Base-by-base conservation (phyloP, 2,113 vertebrate species). In the Oriolus oriolus region DNA sequence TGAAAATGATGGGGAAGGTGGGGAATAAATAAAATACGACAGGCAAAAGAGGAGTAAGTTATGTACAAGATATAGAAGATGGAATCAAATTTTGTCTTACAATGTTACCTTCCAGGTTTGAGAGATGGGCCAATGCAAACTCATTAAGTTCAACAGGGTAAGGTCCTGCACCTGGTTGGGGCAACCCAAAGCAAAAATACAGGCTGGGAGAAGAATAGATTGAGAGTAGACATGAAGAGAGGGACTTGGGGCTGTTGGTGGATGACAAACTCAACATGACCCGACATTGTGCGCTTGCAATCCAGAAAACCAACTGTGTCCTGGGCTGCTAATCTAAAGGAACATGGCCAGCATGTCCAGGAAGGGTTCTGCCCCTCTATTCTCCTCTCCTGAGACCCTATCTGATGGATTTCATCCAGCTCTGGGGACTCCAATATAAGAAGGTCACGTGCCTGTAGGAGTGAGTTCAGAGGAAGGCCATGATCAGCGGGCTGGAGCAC, bases 131-230 rank as follows among this genome's bases (percentile, higher is more conserved):
- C 7, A 0, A 1, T 68, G 39, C n/a, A 83, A 83, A 27, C 7
- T 31, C 26, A n/a, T 53, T 47, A 61, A 41, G n/a, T 54, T 41
- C n/a, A 68, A 27, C 21, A 49, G 23, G 30, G 3, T 19, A 64
- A 50, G 24, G 42, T 61, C 10, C 20, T 61, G n/a, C 0, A 0
- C 16, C 30, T 31, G n/a, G 2, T 0, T 69, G 14, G 26, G 8
- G 30, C 9, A 76, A 42, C 10, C 3, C 7, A 53, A 76, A 76
- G 13, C 12, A 42, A 41, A 69, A 49, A 49, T 14, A 28, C 17
- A 37, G 21, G 8, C 54, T 54, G 39, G n/a, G 26, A 69, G 16
- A 61, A 47, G 21, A 83, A 41, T 8, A 9, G 11, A 54, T 41
- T 61, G 24, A 35, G 24, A 69, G 14, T 7, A 31, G 30, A 31